Evolutionary conservation across 2,888 invertebrate genomes (phyloP).

Genomic region (Mythimna albipuncta): DNA sequence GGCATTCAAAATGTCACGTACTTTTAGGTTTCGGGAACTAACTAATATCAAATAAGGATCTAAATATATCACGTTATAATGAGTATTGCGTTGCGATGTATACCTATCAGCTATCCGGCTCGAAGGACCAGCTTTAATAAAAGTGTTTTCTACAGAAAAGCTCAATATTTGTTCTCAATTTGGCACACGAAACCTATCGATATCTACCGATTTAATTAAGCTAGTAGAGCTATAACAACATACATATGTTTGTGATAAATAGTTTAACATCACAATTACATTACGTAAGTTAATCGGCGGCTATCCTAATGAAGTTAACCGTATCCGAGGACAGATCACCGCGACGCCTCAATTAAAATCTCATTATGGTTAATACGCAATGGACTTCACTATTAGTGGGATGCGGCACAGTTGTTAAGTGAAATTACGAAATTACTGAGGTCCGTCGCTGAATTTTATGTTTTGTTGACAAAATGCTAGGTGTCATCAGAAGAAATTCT

Average conservation of each 20-base stretch:
- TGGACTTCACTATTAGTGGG: conserved; percentile 68
- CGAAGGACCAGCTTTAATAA: conserved; percentile 5
- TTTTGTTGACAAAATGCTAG: conserved; percentile 31
- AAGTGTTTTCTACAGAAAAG: not conserved
- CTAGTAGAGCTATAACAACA: not conserved
- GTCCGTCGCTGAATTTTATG: conserved; percentile 15
- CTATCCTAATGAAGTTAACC: conserved; percentile 84
- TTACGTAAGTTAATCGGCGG: conserved; percentile 85
- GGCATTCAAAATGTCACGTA: not conserved
- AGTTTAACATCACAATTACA: conserved; percentile 80
- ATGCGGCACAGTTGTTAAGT: conserved; percentile 65
- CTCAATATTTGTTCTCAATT: not conserved
- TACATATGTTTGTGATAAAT: conserved; percentile 31
- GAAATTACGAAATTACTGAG: conserved; percentile 57
- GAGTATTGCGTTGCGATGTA: not conserved
- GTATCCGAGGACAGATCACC: conserved; percentile 82
- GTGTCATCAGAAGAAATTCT: not conserved
- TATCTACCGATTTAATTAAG: not conserved
- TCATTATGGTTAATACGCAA: conserved; percentile 80
- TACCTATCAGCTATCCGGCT: not conserved
- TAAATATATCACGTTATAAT: not conserved
- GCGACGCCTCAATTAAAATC: conserved; percentile 88
- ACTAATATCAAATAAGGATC: not conserved
- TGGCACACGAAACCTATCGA: not conserved
- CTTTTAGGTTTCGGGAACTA: not conserved